These are phyloP conservation scores for Drosophila sordidula DNA, from an alignment of 2,888 invertebrate genomes.

Conservation along the genomic window DNA sequence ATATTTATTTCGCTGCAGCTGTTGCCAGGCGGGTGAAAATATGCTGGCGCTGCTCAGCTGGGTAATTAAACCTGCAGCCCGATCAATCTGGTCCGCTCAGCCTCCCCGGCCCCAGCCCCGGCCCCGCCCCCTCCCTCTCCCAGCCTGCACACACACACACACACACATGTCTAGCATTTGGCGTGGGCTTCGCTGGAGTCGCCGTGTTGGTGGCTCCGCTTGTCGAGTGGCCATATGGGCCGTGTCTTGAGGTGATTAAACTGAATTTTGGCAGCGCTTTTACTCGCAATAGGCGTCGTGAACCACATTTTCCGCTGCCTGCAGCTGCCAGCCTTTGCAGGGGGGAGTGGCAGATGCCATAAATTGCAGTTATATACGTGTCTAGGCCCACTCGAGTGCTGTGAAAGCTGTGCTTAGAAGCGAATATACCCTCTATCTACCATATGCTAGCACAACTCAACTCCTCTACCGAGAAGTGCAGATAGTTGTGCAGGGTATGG, in stretches of 20 bases:
- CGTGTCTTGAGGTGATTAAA: conserved; percentile 74
- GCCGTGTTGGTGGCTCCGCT: conserved; percentile 57
- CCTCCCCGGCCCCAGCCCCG: conserved; percentile 17
- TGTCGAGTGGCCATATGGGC: conserved; percentile 55
- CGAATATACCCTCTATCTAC: not conserved
- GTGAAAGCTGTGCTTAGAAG: conserved; percentile 11
- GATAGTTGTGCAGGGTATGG: not conserved
- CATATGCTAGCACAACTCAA: too few species aligned
- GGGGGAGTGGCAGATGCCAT: conserved; percentile 63
- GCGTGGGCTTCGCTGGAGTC: conserved; percentile 49
- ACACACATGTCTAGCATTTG: conserved; percentile 19
- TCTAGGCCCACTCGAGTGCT: conserved; percentile 11
- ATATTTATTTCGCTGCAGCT: too few species aligned
- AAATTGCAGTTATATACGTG: conserved; percentile 45
- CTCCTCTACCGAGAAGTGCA: too few species aligned
- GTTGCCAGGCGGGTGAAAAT: too few species aligned
- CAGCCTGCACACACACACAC: conserved; percentile 4
- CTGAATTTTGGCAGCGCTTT: conserved; percentile 76
- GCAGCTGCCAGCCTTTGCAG: conserved; percentile 30
- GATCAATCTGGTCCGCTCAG: conserved; percentile 55
- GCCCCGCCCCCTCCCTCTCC: not conserved
- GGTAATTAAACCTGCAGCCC: conserved; percentile 75
- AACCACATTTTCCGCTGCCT: conserved; percentile 48
- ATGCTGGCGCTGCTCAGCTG: too few species aligned
- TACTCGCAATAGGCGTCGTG: conserved; percentile 44